Percentiles rank a stretch among this genome's conserved stretches.
These are phyloP conservation scores for Drosophila sproati DNA, from an alignment of 1,140 invertebrate species.

Conservation along the genomic window DNA sequence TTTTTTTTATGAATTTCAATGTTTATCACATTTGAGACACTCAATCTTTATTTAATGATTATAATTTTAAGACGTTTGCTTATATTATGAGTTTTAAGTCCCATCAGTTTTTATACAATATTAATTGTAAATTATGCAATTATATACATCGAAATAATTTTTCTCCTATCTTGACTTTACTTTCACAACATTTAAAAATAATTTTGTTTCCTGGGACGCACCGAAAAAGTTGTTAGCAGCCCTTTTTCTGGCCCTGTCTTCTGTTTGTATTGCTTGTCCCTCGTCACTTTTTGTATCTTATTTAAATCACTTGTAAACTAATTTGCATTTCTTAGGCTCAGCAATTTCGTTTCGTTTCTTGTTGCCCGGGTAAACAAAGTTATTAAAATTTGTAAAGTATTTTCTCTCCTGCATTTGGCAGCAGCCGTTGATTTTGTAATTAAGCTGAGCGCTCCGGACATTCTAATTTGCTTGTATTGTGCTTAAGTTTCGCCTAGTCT, in stretches of 20 bases:
- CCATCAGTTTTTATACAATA: background rate
- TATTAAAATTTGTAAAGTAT: constrained; percentile 64
- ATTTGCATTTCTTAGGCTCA: constrained; percentile 75
- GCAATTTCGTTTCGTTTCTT: constrained; percentile 45
- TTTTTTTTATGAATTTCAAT: background rate
- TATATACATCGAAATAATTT: constrained; percentile 10
- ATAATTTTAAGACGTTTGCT: background rate
- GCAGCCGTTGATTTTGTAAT: constrained; percentile 65
- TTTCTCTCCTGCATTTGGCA: constrained; percentile 29
- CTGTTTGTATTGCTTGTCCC: constrained; percentile 45
- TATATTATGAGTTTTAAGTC: background rate
- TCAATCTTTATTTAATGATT: too few species aligned
- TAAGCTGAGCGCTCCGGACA: constrained; percentile 34
- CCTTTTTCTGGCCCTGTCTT: constrained; percentile 39
- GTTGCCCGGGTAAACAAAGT: constrained; percentile 61
- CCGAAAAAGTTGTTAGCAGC: constrained; percentile 53
- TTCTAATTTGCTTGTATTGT: constrained; percentile 32
- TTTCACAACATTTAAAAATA: constrained; percentile 64
- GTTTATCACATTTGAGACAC: background rate
- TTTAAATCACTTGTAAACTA: constrained; percentile 77
- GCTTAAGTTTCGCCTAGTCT: background rate
- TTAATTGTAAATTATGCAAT: constrained; percentile 41
- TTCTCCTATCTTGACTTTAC: constrained; percentile 27
- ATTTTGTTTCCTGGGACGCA: constrained; percentile 21
- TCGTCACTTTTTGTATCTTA: constrained; percentile 77